These are phyloP conservation scores for Sylvietta virens DNA, from an alignment of 2,113 vertebrate species.

Conservation along the genomic window DNA sequence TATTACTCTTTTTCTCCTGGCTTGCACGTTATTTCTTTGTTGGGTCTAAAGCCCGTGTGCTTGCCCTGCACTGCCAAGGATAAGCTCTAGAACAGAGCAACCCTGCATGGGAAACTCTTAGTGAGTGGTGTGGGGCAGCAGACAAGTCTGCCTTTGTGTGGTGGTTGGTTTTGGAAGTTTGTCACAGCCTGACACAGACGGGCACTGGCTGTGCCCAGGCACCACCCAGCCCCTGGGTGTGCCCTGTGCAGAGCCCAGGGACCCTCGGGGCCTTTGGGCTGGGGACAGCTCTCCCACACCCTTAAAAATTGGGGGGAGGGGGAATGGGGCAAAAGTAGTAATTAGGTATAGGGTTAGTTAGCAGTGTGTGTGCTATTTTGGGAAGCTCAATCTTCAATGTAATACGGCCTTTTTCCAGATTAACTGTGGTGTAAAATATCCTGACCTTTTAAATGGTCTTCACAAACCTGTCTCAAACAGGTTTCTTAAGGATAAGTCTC, in stretches of 20 bases:
- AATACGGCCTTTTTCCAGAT: background rate
- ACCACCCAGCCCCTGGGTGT: background rate
- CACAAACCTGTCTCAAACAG: background rate
- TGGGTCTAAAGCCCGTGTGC: background rate
- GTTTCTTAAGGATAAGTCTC: background rate
- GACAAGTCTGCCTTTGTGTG: background rate
- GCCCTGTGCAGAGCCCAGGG: background rate
- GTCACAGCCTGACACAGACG: background rate
- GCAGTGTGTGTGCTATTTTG: background rate
- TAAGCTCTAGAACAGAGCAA: background rate
- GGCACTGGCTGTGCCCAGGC: background rate
- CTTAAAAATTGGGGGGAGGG: background rate
- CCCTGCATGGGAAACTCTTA: background rate
- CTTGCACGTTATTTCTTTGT: accelerated
- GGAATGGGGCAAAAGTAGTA: background rate
- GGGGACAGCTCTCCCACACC: background rate
- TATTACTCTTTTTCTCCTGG: background rate
- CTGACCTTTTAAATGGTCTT: background rate
- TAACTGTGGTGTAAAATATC: background rate
- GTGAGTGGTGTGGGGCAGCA: background rate
- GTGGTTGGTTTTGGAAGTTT: background rate
- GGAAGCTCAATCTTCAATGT: background rate
- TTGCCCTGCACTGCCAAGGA: background rate
- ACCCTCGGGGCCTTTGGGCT: accelerated
- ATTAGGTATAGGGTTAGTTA: background rate